Evolutionary conservation across 2,888 invertebrate species (phyloP).

Genomic region (Acrocyrtus sp.): DNA sequence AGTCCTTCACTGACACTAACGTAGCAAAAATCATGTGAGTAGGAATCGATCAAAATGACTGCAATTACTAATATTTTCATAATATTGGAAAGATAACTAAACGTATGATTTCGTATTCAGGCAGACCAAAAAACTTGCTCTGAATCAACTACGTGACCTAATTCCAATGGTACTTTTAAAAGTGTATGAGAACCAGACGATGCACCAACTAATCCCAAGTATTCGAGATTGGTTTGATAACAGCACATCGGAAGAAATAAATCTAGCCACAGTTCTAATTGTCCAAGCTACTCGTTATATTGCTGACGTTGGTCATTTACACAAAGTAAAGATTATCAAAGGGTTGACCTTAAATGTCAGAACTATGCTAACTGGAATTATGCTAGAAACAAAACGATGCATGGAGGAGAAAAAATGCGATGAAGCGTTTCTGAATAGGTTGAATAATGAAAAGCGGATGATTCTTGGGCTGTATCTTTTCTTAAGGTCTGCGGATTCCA

Average conservation of each 20-base stretch:
- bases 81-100: too few relatives aligned
- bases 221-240: too few relatives aligned
- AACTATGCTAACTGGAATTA: slow-evolving; percentile 5
- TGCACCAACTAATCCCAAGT: too few relatives aligned
- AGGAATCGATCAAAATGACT: too few relatives aligned
- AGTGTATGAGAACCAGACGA: not conserved
- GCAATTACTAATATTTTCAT: too few relatives aligned
- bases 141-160: not conserved
- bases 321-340: slow-evolving; percentile 16
- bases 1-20: not conserved
- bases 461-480: slow-evolving; percentile 9
- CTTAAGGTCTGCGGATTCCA: slow-evolving; percentile 12
- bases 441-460: not conserved
- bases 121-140: slow-evolving; percentile 8
- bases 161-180: slow-evolving; percentile 5
- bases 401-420: not conserved
- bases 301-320: not conserved
- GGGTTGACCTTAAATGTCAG: not conserved
- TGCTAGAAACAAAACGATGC: slow-evolving; percentile 13
- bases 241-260: not conserved
- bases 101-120: slow-evolving; percentile 1
- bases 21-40: slow-evolving; percentile 5
- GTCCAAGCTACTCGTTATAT: slow-evolving; percentile 1
- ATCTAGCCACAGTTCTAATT: not conserved
- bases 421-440: not conserved